Base-by-base conservation (phyloP, 1,140 invertebrate species). In the Arion vulgaris region DNA sequence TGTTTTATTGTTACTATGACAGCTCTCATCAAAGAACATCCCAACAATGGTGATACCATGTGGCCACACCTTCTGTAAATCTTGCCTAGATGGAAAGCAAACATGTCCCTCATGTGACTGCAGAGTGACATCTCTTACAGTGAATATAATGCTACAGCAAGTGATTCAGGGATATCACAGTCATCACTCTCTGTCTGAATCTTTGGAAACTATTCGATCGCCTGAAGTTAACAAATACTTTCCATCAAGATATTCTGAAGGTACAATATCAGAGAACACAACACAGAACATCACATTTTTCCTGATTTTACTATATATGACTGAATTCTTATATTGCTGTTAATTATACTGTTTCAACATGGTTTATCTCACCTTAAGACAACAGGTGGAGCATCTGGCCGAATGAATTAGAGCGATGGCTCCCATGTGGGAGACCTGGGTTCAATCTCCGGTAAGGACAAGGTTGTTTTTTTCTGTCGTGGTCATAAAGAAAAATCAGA, bases 61-160 rank as follows among this genome's bases (percentile, higher is more conserved):
- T 84, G 88, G 87, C 36, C 88, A 89, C 75, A 88, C 81, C 11
- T 73, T 87, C n/a, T 89, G 88, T 73, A 82, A 84, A 26, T 34
- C 62, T 11, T 89, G 88, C 75, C 81, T 83, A 66, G 34, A 84
- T 38, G 79, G 74, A 13, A 85, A 83, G 49, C 39, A 75, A 34
- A 57, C 78, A 76, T 89, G 88, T 80, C 86, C 87, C 15, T 66
- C 71, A n/a, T 89, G 88, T 80, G 79, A 84, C 51, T 86, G 85
- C 77, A 26, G 41, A 7, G 80, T 87, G 4, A 53, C 75, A 17
- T 86, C 86, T 19, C 83, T 85, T 34, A 88, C 85, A n/a, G 81
- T 85, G 38, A 89, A 89, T 68, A 86, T 88, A 23, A 88, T 89
- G 86, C 83, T 89, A 28, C 83, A 88, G 69, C 88, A 89, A 68